Percentiles rank a stretch among this genome's conserved stretches.
Evolutionary conservation across 2,797 vertebrate species (phyloP).

Genomic region (Sebastiscus tertius): DNA sequence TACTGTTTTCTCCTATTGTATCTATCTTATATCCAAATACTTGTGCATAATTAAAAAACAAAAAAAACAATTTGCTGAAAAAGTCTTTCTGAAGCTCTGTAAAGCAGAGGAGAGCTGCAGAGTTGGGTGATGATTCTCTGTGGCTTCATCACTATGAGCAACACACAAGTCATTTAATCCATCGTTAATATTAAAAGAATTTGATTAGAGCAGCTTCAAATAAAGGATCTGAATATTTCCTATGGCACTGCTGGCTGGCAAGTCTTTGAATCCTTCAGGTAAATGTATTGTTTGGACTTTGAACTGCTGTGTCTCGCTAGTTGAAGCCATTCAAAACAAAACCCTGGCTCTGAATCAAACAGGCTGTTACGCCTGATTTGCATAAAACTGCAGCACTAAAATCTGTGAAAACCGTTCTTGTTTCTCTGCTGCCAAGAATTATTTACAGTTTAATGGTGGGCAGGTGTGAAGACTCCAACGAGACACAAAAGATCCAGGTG

Average conservation of each 20-base stretch:
- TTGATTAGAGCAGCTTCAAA: neutral
- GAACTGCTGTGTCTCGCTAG: neutral
- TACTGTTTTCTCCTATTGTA: too few species aligned
- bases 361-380: neutral
- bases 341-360: neutral
- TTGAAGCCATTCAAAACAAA: constrained; percentile 8
- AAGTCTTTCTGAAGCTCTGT: neutral
- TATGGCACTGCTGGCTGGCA: neutral
- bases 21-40: too few species aligned
- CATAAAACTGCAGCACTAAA: neutral
- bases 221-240: neutral
- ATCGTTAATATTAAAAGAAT: neutral
- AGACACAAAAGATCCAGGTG: neutral
- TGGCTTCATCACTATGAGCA: neutral
- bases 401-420: neutral
- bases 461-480: neutral
- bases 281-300: neutral
- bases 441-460: too few species aligned
- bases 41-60: too few species aligned
- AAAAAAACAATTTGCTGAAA: neutral
- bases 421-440: neutral
- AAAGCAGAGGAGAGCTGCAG: neutral
- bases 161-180: neutral
- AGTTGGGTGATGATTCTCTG: neutral
- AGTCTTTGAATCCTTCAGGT: neutral